These are phyloP conservation scores for Eolophus roseicapilla DNA, from an alignment of 2,113 vertebrate species.

Conservation along the genomic window DNA sequence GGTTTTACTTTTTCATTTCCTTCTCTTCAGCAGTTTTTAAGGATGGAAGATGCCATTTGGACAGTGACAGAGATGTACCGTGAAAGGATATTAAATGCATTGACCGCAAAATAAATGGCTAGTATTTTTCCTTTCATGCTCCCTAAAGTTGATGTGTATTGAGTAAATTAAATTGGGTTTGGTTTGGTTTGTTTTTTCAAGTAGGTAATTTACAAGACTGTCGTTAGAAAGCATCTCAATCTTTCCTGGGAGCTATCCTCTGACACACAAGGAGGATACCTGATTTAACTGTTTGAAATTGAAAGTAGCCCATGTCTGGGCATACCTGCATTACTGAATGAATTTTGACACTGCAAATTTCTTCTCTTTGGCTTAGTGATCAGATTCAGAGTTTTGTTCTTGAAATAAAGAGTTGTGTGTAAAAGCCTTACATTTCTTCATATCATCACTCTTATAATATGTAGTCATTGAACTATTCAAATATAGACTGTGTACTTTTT, in stretches of 20 bases:
- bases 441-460: slow-evolving; percentile 38
- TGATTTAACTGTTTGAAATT: slow-evolving; percentile 35
- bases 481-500: slow-evolving; percentile 79
- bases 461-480: slow-evolving; percentile 61
- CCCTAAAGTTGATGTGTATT: background rate
- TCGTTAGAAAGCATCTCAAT: background rate
- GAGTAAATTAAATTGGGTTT: background rate
- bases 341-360: slow-evolving; percentile 11
- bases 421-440: slow-evolving; percentile 56
- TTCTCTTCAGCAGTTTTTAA: background rate
- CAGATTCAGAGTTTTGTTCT: slow-evolving; percentile 45
- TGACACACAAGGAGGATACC: background rate
- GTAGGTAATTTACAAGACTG: slow-evolving; percentile 3
- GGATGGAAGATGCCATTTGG: background rate
- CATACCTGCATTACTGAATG: background rate
- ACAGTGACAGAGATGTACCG: background rate
- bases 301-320: slow-evolving; percentile 1
- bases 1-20: background rate
- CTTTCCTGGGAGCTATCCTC: background rate
- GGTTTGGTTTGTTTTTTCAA: background rate
- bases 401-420: slow-evolving; percentile 43
- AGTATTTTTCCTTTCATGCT: background rate
- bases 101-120: slow-evolving; percentile 27
- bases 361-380: slow-evolving; percentile 22
- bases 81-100: slow-evolving; percentile 8